phyloP scores from a whole-genome alignment of 1,140 invertebrate species.

The Macrostomum lignano region DNA sequence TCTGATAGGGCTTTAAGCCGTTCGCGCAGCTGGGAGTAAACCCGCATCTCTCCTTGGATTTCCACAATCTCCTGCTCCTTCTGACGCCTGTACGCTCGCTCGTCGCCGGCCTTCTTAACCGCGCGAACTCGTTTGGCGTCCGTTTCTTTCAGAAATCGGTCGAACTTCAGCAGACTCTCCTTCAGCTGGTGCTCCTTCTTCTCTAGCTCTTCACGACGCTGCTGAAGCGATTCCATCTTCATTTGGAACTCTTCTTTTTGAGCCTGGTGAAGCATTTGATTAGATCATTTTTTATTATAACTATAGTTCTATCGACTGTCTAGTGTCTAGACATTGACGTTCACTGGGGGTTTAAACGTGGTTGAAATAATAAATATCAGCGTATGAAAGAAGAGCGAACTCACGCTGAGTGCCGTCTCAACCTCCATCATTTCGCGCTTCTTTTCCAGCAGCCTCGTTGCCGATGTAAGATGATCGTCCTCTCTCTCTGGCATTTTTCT shows the following conservation, averaged over 20 bases:
- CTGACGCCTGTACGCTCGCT: conserved; percentile 20
- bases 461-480: conserved; percentile 28
- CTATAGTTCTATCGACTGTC: no score
- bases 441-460: conserved; percentile 25
- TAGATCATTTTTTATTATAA: no score
- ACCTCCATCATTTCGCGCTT: conserved; percentile 26
- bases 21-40: conserved; percentile 14
- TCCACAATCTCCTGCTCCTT: conserved; percentile 23
- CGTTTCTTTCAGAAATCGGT: conserved; percentile 30
- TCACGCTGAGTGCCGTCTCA: no score
- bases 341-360: no score
- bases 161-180: conserved; percentile 26
- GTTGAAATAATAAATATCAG: no score
- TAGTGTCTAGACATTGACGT: no score
- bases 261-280: no score
- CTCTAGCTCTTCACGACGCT: conserved; percentile 25
- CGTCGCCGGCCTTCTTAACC: conserved; percentile 26
- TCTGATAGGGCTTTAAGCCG: conserved; percentile 18
- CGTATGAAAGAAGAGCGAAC: no score
- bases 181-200: conserved; percentile 27
- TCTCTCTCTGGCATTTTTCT: conserved; percentile 28
- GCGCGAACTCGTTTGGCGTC: conserved; percentile 24
- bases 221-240: conserved; percentile 29
- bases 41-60: conserved; percentile 13
- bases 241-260: conserved; percentile 28